phyloP scores from a whole-genome alignment of 2,888 invertebrate species.

The Xestoiulus laeticollis region DNA sequence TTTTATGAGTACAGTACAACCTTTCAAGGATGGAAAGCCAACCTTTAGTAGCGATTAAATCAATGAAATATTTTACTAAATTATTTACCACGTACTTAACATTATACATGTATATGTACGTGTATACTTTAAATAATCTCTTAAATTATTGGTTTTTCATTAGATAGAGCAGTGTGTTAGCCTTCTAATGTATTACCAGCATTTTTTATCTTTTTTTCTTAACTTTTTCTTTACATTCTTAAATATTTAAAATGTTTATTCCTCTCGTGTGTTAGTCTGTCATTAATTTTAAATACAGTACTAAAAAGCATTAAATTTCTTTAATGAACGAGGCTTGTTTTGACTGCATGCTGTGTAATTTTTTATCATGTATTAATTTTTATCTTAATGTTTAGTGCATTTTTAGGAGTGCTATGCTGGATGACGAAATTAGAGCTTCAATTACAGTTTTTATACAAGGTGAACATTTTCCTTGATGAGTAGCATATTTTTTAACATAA shows the following conservation, averaged over 20 bases:
- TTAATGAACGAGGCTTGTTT: slow-evolving; percentile 31
- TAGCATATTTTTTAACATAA: not conserved
- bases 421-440: slow-evolving; percentile 2
- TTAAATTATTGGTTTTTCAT: no score
- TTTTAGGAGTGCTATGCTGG: not conserved
- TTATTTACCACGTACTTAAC: no score
- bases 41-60: no score
- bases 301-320: not conserved
- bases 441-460: not conserved
- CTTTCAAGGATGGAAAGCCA: no score
- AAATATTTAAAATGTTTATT: not conserved
- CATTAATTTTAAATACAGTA: not conserved
- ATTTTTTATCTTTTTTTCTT: not conserved
- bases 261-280: not conserved
- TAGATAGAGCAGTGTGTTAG: no score
- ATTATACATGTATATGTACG: no score
- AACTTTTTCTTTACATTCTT: not conserved
- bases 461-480: not conserved
- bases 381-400: not conserved
- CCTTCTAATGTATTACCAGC: no score
- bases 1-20: no score
- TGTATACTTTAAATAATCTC: no score
- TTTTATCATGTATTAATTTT: slow-evolving; percentile 28
- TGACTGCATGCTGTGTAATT: not conserved
- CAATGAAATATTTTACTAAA: no score